Conservation (phyloP, 2,797 vertebrate genomes). For the Bovichtus diacanthus region DNA sequence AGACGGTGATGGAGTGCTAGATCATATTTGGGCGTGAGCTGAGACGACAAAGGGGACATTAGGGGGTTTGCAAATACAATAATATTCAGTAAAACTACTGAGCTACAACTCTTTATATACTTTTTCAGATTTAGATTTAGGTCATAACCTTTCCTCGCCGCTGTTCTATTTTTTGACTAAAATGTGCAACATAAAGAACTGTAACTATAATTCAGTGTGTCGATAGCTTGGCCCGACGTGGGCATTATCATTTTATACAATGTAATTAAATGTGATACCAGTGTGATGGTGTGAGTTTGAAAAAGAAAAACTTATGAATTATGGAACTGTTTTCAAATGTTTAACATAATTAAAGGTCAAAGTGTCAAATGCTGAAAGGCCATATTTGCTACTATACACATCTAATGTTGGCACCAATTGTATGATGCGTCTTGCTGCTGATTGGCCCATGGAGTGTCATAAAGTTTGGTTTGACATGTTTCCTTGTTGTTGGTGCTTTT, state of each 20-base stretch:
- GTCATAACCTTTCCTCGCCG: not conserved
- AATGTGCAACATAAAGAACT: not conserved
- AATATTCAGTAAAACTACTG: not conserved
- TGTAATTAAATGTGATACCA: not conserved
- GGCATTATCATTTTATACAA: not conserved
- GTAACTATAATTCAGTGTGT: not conserved
- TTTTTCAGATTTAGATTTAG: conserved; percentile 17
- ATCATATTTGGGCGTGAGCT: conserved; percentile 54
- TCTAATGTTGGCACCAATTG: conserved; percentile 20
- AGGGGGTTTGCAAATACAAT: conserved; percentile 34
- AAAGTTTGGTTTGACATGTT: conserved; percentile 7
- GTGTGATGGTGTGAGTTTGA: not conserved
- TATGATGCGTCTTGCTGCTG: conserved; percentile 16
- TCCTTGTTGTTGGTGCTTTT: not conserved
- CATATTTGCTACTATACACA: conserved; percentile 6
- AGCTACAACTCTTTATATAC: not conserved
- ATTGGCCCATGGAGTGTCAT: conserved; percentile 9
- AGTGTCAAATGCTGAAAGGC: conserved; percentile 17
- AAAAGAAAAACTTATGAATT: not conserved
- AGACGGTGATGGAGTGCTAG: conserved; percentile 46
- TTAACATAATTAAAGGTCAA: conserved; percentile 29
- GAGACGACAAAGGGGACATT: conserved; percentile 23
- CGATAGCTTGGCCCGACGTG: not conserved
- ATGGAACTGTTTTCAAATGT: conserved; percentile 15
- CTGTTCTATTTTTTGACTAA: not conserved